Evolutionary conservation across 1,140 invertebrate genomes (phyloP).

Genomic region (Portunus trituberculatus): DNA sequence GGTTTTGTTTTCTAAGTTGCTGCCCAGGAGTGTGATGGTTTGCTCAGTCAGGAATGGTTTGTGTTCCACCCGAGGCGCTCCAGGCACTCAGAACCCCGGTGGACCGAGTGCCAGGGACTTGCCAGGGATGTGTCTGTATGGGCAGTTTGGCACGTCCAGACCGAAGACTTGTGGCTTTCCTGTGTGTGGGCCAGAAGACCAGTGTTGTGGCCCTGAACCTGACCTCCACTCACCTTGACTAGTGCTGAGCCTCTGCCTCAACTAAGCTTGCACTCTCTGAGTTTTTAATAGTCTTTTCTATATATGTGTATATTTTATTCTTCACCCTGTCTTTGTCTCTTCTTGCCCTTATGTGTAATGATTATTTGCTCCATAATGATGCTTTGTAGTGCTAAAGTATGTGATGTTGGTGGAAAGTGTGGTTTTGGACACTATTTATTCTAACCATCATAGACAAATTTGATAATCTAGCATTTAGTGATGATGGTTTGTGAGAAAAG

Average conservation of each 20-base stretch:
- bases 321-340: neutral
- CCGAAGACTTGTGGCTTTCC: neutral
- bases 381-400: neutral
- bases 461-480: constrained; percentile 41
- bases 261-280: constrained; percentile 45
- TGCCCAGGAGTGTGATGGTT: neutral
- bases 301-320: constrained; percentile 9
- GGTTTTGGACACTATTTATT: constrained; percentile 68
- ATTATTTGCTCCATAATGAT: constrained; percentile 27
- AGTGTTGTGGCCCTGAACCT: neutral
- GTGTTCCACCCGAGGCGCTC: neutral
- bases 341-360: neutral
- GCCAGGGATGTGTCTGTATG: neutral
- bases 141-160: neutral
- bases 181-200: neutral
- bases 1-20: neutral
- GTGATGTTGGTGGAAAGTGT: constrained; percentile 63
- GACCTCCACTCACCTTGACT: neutral
- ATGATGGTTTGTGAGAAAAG: constrained; percentile 14
- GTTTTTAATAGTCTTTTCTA: neutral
- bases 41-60: neutral
- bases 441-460: constrained; percentile 38
- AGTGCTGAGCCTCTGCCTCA: constrained; percentile 53
- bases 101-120: neutral
- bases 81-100: neutral